Conservation (phyloP, 53 echinoderm and acorn worm species). For the Arbacia lixula region DNA sequence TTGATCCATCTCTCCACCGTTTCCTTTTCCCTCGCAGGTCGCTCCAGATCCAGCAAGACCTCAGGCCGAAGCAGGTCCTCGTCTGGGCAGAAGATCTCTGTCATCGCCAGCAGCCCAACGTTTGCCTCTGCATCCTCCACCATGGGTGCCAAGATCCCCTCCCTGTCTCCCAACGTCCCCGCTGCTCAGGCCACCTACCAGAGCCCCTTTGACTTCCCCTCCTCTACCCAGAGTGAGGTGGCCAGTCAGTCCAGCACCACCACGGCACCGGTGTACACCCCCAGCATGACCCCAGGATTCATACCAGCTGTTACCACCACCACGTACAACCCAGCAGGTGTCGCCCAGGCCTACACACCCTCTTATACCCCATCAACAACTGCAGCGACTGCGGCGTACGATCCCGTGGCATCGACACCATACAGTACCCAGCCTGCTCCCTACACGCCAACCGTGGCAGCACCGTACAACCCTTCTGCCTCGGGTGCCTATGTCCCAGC, state of each 20-base stretch:
- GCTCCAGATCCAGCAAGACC: conserved; percentile 34
- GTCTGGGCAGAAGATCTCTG: conserved; percentile 37
- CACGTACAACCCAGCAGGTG: background rate
- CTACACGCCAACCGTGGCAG: conserved; percentile 31
- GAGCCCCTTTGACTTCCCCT: conserved; percentile 32
- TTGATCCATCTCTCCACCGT: background rate
- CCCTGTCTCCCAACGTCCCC: conserved; percentile 43
- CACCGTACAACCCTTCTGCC: background rate
- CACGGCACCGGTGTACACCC: conserved; percentile 16
- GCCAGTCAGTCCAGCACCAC: background rate
- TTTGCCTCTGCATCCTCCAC: conserved; percentile 14
- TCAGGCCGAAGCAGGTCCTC: conserved; percentile 1
- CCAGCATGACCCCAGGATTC: conserved; percentile 32
- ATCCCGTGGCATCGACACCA: conserved; percentile 6
- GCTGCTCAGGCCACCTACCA: conserved; percentile 6
- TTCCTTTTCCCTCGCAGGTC: conserved; percentile 49
- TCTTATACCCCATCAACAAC: background rate
- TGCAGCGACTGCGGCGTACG: conserved; percentile 2
- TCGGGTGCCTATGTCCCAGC: conserved; percentile 15
- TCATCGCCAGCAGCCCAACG: conserved; percentile 27
- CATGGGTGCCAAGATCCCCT: conserved; percentile 32
- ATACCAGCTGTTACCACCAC: conserved; percentile 18
- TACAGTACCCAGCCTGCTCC: conserved; percentile 8
- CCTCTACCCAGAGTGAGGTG: background rate
- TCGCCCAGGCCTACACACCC: conserved; percentile 3